A percentile compares a stretch with the other conserved stretches of the same genome.
phyloP scores from a whole-genome alignment of 2,888 invertebrate species.

The Synanthedon tipuliformis region DNA sequence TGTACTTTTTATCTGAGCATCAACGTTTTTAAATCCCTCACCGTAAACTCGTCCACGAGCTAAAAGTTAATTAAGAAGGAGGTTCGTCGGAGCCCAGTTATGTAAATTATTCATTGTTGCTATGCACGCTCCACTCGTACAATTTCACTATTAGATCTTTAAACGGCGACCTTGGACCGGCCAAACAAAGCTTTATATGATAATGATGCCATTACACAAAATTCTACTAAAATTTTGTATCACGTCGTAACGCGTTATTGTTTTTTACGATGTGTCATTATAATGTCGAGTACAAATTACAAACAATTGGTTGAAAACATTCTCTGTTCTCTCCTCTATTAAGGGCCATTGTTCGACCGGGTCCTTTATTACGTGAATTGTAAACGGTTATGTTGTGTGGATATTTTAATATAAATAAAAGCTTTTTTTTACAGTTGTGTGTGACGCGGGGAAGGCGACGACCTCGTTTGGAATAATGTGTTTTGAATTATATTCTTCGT shows the following conservation, averaged over 20 bases:
- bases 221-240: constrained; percentile 1
- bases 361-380: constrained; percentile 1
- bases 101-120: constrained; percentile 52
- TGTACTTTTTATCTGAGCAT: not conserved
- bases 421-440: not conserved
- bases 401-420: not conserved
- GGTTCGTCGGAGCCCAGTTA: constrained; percentile 28
- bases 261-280: constrained; percentile 1
- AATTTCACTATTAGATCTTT: constrained; percentile 19
- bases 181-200: constrained; percentile 2
- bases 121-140: constrained; percentile 29
- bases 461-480: not conserved
- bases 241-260: constrained; percentile 1
- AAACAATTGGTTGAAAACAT: not conserved
- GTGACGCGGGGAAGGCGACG: not conserved
- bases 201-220: constrained; percentile 1
- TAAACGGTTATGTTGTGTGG: not conserved
- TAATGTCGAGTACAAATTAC: not conserved
- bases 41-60: constrained; percentile 17
- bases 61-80: constrained; percentile 45
- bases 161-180: constrained; percentile 18
- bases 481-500: not conserved
- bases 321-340: not conserved
- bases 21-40: not conserved
- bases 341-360: constrained; percentile 1